phyloP scores from a whole-genome alignment of 2,113 vertebrate genomes.

The Equus quagga region DNA sequence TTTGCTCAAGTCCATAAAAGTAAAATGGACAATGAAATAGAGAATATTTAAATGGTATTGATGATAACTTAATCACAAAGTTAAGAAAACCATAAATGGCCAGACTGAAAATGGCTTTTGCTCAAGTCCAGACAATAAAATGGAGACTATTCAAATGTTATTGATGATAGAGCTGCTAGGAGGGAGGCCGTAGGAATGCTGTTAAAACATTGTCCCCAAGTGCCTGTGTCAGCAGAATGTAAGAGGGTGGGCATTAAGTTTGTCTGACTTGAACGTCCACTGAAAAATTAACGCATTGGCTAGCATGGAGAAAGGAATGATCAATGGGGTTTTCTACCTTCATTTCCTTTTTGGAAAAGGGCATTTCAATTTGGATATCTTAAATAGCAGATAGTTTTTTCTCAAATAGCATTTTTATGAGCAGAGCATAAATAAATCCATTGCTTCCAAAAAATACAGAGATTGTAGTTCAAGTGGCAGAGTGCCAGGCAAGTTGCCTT shows the following conservation, averaged over 20 bases:
- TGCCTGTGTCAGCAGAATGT: neutral
- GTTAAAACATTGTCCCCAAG: neutral
- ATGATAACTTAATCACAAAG: constrained; percentile 46
- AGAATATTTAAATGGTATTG: constrained; percentile 17
- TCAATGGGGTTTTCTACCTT: neutral
- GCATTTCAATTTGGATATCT: neutral
- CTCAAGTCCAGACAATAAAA: neutral
- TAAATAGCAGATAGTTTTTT: neutral
- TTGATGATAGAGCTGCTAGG: neutral
- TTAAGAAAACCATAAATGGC: neutral
- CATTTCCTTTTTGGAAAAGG: constrained; percentile 21
- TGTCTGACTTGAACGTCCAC: neutral
- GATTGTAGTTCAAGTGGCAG: constrained; percentile 34
- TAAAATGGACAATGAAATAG: constrained; percentile 26
- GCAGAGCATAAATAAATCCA: constrained; percentile 40
- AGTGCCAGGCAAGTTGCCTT: constrained; percentile 56
- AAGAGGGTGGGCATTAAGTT: neutral
- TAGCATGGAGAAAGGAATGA: neutral
- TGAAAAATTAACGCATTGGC: constrained; percentile 19
- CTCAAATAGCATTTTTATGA: constrained; percentile 53
- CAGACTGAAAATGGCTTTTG: constrained; percentile 33
- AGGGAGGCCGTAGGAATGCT: neutral
- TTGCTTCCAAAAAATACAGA: constrained; percentile 58
- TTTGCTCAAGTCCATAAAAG: constrained; percentile 47
- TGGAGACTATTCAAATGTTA: neutral